These are phyloP conservation scores for Hypomecis atomaria DNA, from an alignment of 2,888 invertebrate species.

Conservation along the genomic window DNA sequence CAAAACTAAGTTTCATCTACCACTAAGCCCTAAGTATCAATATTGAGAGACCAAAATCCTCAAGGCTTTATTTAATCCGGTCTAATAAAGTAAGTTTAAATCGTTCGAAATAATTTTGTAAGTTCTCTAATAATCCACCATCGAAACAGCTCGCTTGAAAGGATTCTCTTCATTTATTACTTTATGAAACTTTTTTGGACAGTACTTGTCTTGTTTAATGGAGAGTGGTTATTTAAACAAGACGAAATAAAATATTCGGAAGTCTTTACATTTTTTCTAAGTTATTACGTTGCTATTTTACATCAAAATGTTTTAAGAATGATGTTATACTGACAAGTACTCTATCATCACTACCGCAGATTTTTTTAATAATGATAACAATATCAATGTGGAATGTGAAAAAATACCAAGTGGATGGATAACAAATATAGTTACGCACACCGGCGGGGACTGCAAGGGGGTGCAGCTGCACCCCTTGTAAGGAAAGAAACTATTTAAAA, in stretches of 20 bases:
- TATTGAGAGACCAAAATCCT: not conserved
- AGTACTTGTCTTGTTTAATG: slow-evolving; percentile 5
- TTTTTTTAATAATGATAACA: too few species aligned
- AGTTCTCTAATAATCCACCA: slow-evolving; percentile 28
- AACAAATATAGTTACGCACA: too few species aligned
- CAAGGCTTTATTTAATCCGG: slow-evolving; percentile 25
- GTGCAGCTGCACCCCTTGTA: too few species aligned
- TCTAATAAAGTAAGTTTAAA: slow-evolving; percentile 33
- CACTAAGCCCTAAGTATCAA: not conserved
- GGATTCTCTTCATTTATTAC: slow-evolving; percentile 25
- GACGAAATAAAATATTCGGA: too few species aligned
- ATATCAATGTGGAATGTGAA: too few species aligned
- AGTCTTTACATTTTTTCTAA: not conserved
- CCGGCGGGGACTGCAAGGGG: too few species aligned
- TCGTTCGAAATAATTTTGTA: slow-evolving; percentile 25
- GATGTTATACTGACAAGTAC: too few species aligned
- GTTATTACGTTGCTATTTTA: not conserved
- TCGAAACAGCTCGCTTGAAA: slow-evolving; percentile 24
- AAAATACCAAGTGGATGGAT: too few species aligned
- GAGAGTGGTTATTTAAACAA: not conserved
- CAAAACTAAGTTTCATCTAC: too few species aligned
- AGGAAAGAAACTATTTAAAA: too few species aligned
- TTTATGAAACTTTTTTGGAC: slow-evolving; percentile 22
- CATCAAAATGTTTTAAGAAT: too few species aligned
- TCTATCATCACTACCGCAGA: too few species aligned